These are phyloP conservation scores for Nettapus auritus DNA, from an alignment of 2,113 vertebrate species.

Conservation along the genomic window DNA sequence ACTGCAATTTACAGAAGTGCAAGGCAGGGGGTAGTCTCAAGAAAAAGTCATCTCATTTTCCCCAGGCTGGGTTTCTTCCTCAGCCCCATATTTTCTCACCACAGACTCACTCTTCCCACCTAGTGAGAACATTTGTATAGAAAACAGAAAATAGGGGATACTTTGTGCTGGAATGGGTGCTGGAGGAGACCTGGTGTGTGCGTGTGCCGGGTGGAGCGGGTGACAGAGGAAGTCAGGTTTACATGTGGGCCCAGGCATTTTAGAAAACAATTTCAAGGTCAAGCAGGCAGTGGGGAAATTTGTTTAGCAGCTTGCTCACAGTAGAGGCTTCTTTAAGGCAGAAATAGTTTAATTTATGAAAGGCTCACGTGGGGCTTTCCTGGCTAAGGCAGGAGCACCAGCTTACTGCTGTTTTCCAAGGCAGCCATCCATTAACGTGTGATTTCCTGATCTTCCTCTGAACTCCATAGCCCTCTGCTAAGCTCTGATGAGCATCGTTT, in stretches of 20 bases:
- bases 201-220: background rate
- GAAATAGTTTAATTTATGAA: conserved; percentile 16
- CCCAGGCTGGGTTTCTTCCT: background rate
- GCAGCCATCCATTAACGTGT: conserved; percentile 24
- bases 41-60: background rate
- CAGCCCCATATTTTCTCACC: background rate
- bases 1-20: background rate
- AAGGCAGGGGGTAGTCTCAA: accelerated
- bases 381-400: background rate
- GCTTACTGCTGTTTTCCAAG: conserved; percentile 20
- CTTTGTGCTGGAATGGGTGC: background rate
- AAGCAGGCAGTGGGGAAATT: background rate
- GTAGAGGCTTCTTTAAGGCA: background rate
- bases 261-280: background rate
- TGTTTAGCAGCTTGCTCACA: background rate
- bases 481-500: conserved; percentile 30
- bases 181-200: background rate
- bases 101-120: accelerated
- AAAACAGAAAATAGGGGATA: background rate
- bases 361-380: background rate
- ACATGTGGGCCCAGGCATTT: background rate
- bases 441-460: conserved; percentile 33
- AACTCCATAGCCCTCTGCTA: conserved; percentile 42
- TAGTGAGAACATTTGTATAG: accelerated
- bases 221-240: background rate